A percentile compares a stretch with the other conserved stretches of the same genome.
Evolutionary conservation across 2,113 vertebrate species (phyloP).

Genomic region (Rhombomys opimus): DNA sequence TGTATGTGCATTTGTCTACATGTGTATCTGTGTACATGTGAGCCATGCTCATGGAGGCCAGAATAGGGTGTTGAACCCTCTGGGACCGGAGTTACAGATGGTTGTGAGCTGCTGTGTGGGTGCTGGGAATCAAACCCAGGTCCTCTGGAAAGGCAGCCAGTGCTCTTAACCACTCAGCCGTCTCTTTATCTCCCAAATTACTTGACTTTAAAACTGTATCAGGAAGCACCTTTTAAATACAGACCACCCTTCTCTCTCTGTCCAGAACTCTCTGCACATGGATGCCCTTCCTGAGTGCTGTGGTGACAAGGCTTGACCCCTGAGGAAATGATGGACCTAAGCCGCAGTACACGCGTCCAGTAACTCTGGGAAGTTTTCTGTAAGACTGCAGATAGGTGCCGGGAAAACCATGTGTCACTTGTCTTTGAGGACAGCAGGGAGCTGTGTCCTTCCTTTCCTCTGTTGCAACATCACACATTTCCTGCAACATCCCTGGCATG

Average conservation of each 20-base stretch:
- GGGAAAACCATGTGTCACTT: accelerated
- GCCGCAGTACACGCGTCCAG: accelerated
- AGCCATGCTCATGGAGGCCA: not conserved
- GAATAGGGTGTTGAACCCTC: not conserved
- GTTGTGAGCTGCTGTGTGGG: not conserved
- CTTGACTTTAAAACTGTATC: not conserved
- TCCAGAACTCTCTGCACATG: not conserved
- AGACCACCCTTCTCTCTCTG: too few relatives aligned
- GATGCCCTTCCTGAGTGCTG: not conserved
- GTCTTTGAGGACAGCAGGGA: accelerated
- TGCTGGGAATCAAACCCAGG: not conserved
- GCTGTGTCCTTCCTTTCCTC: not conserved
- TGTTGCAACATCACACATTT: not conserved
- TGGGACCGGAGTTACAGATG: not conserved
- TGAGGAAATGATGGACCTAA: accelerated
- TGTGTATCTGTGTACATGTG: not conserved
- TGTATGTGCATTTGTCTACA: not conserved
- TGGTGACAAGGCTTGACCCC: too few relatives aligned
- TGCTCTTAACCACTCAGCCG: not conserved
- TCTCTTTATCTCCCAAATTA: not conserved
- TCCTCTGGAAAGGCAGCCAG: not conserved
- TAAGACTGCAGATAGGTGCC: accelerated
- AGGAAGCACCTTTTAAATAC: not conserved
- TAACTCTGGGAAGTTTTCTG: not conserved
- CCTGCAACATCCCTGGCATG: accelerated